Evolutionary conservation across 2,888 invertebrate species (phyloP), one percentile per base, ranked within the genome.

Genomic region (Cheiracanthium punctorium): DNA sequence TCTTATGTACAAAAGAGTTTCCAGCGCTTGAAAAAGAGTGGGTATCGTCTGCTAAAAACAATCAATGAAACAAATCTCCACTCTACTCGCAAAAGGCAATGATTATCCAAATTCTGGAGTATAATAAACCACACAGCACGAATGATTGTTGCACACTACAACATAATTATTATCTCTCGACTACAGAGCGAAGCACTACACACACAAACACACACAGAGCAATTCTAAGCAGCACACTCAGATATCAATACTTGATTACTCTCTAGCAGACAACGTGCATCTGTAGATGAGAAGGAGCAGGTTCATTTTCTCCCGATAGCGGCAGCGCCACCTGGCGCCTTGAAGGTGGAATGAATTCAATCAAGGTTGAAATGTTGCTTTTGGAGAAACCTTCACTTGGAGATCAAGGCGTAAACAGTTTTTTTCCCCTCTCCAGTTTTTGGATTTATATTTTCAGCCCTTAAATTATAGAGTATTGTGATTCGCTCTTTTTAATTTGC

Each of bases 261-360:
- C 20, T 17, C 20, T 33, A 73, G 74, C 79, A 69, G 84, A 79
- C 84, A 85, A 85, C 84, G 84, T 85, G 84, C 82, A 84, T 85
- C 82, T 84, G 82, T 84, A 71, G 82, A 84, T 73, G 74, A 65
- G 52, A 77, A 52, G 74, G 74, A 52, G 74, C 52, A 73, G 69
- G 73, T 67, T 74, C 28, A 58, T 73, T 67, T 76, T 58, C 24
- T 33, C 73, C 69, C 29, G 67, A 69, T 69, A 71, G 58, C 30
- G 2, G 20, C 33, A 79, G 79, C 84, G 84, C 84, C 84, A 85
- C 79, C 84, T 85, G 74, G 74, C 28, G 79, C 8, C 69, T 24
- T 17, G n/a, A 80, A 24, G n/a, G 33, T 32, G 74, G 65, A 52
- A 79, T 77, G 79, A 79, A 85, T 85, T 85, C 84, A 79, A 85